A percentile compares a stretch with the other conserved stretches of the same genome.
These are phyloP conservation scores for Aurelia sp. DNA, from an alignment of 30 jellyfish, hydroid and myxozoan genomes.

Conservation along the genomic window DNA sequence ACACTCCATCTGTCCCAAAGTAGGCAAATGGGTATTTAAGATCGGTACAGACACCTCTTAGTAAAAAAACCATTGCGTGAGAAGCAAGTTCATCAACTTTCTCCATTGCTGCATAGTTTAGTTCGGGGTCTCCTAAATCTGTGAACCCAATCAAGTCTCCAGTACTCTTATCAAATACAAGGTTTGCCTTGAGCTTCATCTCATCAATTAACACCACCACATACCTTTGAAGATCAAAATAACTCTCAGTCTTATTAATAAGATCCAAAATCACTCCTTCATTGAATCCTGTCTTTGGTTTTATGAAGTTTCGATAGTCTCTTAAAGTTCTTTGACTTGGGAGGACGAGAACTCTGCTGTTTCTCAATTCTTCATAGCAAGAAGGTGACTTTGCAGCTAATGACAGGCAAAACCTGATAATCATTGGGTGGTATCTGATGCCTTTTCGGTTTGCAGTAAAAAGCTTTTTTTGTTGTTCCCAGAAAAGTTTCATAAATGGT, in stretches of 20 bases:
- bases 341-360: slow-evolving; percentile 9
- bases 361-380: slow-evolving; percentile 36
- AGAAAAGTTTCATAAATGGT: slow-evolving; percentile 59
- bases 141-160: slow-evolving; percentile 64
- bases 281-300: too few species aligned
- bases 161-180: slow-evolving; percentile 66
- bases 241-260: too few species aligned
- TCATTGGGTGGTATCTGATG: slow-evolving; percentile 50
- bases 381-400: slow-evolving; percentile 54
- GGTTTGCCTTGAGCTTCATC: too few species aligned
- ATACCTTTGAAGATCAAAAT: too few species aligned
- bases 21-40: too few species aligned
- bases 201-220: too few species aligned
- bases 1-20: slow-evolving; percentile 13
- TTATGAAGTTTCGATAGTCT: neutral
- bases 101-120: slow-evolving; percentile 44
- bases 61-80: slow-evolving; percentile 24
- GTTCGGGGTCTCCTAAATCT: slow-evolving; percentile 53
- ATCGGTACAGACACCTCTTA: slow-evolving; percentile 28
- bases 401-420: slow-evolving; percentile 58
- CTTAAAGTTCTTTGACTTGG: slow-evolving; percentile 39
- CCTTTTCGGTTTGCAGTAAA: neutral
- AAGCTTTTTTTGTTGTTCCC: slow-evolving; percentile 58
- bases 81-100: slow-evolving; percentile 33
- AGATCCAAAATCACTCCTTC: too few species aligned